These are phyloP conservation scores for Anthonomus grandis DNA, from an alignment of 1,140 invertebrate species.

Conservation along the genomic window DNA sequence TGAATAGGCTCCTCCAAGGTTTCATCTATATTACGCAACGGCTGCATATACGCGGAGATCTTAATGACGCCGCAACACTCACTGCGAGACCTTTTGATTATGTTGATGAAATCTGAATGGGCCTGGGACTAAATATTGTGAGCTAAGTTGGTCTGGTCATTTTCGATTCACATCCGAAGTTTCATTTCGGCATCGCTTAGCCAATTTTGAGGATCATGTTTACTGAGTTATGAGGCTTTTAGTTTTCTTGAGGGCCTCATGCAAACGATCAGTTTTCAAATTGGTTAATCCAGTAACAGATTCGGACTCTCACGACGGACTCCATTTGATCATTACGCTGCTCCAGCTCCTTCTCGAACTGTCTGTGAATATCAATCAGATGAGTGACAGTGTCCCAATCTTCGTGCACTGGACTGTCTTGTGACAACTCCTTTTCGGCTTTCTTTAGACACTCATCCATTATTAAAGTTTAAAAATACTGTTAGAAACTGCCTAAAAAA, in stretches of 20 bases:
- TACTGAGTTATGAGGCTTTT: slow-evolving; percentile 91
- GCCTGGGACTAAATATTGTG: slow-evolving; percentile 84
- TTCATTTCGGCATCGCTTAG: slow-evolving; percentile 93
- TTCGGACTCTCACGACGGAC: slow-evolving; percentile 83
- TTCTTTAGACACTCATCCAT: slow-evolving; percentile 95
- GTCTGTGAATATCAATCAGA: slow-evolving; percentile 86
- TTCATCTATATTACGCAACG: slow-evolving; percentile 69
- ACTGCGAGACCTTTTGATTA: slow-evolving; percentile 87
- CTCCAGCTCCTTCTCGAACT: slow-evolving; percentile 88
- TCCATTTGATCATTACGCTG: slow-evolving; percentile 85
- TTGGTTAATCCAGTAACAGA: slow-evolving; percentile 74
- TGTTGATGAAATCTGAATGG: slow-evolving; percentile 89
- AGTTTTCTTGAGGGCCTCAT: slow-evolving; percentile 81
- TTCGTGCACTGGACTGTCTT: slow-evolving; percentile 85
- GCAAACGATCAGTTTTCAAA: slow-evolving; percentile 72
- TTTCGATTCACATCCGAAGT: slow-evolving; percentile 82
- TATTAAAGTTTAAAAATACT: no score
- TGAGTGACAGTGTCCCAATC: slow-evolving; percentile 94
- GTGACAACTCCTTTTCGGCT: slow-evolving; percentile 67
- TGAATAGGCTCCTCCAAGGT: slow-evolving; percentile 87
- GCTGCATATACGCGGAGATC: no score
- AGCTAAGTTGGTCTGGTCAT: slow-evolving; percentile 84
- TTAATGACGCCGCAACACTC: slow-evolving; percentile 79
- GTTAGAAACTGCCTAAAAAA: no score
- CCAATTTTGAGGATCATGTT: slow-evolving; percentile 93